Base-by-base conservation (phyloP, 2,113 vertebrate species). In the Microcebus jonahi region DNA sequence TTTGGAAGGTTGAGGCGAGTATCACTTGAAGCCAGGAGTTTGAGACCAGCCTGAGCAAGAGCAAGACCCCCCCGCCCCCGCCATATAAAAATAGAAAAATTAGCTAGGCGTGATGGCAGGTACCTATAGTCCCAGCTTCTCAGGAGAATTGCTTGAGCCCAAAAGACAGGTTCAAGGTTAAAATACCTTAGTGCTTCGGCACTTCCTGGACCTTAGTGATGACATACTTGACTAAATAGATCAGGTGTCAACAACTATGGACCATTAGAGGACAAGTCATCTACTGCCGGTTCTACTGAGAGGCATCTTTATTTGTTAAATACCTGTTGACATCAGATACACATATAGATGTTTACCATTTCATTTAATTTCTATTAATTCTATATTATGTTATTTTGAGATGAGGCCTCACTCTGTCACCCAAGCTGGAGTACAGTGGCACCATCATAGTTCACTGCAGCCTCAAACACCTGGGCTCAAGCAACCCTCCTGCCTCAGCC, bases 141-240 rank as follows among this genome's bases (percentile, higher is more conserved):
- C 0, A 31, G 73, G 27, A 76, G 42, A 48, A 76, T 48, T 2
- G 2, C 73, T 48, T 29, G 15, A 48, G 45, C 42, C 42, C 42
- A 87, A n/a, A 90, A 93, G 36, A 57, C 90, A 73, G 15, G 11
- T 95, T 95, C 31, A 88, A 86, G 50, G 42, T 83, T 71, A 71
- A 82, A 70, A 79, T 83, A 83, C 55, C 55, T 81, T 90, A 17
- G 63, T 84, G 53, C 61, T 77, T 61, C 68, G 76, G 42, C 14
- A 67, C 2, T 55, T 80, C n/a, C 20, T 15, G 10, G 18, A 61
- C 48, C 77, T 95, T 84, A 63, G 25, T 68, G 11, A 29, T 93
- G 34, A 95, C 6, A 57, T 34, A 55, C 8, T 57, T 65, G 39
- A 84, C 10, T 79, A 93, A 80, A 91, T 34, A 84, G 87, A 91